Percentiles rank a stretch among this genome's conserved stretches.
Conservation (phyloP, 2,113 vertebrate species). For the Chaenogobius annularis region DNA sequence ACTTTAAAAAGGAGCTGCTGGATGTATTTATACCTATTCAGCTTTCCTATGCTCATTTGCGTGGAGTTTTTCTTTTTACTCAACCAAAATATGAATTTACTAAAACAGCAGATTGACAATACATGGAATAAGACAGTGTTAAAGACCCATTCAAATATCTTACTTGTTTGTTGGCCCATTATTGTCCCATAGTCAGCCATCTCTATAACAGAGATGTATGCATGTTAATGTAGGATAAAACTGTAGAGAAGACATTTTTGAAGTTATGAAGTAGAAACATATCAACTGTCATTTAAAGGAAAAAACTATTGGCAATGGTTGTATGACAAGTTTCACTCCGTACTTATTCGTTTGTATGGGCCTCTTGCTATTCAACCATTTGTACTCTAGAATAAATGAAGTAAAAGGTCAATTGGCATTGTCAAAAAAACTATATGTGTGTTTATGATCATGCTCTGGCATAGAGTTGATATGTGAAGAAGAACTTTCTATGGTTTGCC, state of each 20-base stretch:
- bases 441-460: conserved; percentile 53
- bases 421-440: conserved; percentile 59
- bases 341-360: conserved; percentile 1
- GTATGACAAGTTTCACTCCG: background rate
- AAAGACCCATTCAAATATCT: too few relatives aligned
- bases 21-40: background rate
- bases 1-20: background rate
- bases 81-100: background rate
- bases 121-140: background rate
- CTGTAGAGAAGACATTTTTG: too few relatives aligned
- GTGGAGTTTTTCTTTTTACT: background rate
- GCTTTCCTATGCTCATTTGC: background rate
- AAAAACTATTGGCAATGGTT: background rate
- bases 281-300: background rate
- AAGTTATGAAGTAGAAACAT: too few relatives aligned
- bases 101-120: background rate
- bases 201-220: background rate
- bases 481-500: conserved; percentile 21
- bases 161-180: background rate
- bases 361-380: conserved; percentile 26
- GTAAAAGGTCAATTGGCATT: conserved; percentile 61
- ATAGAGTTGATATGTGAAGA: conserved; percentile 15
- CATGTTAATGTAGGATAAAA: background rate
- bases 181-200: background rate
- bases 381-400: conserved; percentile 44